Evolutionary conservation across 2,797 vertebrate genomes (phyloP).

Genomic region (Lepidocolaptes lacrymiger): DNA sequence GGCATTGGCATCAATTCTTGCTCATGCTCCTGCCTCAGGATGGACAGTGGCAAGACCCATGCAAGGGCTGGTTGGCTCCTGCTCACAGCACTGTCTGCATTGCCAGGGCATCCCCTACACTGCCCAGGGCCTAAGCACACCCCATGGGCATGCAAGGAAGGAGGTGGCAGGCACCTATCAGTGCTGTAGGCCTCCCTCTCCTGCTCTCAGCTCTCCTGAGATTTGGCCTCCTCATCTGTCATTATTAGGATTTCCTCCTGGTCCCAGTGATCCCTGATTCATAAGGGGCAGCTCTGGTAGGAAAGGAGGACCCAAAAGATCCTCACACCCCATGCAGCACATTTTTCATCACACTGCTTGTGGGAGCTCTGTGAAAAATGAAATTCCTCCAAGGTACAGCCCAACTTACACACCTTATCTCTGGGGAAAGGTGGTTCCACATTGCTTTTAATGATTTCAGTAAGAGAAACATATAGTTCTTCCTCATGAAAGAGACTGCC

Average conservation of each 20-base stretch:
- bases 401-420: not conserved
- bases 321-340: accelerated
- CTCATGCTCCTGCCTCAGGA: not conserved
- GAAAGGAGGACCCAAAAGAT: not conserved
- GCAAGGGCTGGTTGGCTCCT: not conserved
- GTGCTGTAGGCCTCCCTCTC: not conserved
- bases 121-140: not conserved
- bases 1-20: not conserved
- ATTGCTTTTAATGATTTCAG: not conserved
- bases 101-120: not conserved
- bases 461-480: not conserved
- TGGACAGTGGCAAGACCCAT: not conserved
- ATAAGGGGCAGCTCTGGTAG: not conserved
- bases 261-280: not conserved
- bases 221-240: not conserved
- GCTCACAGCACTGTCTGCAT: not conserved
- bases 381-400: not conserved
- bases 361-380: not conserved
- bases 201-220: accelerated
- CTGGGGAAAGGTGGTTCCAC: not conserved
- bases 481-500: not conserved
- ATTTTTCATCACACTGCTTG: not conserved
- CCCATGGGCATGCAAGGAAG: not conserved
- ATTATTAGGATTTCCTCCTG: not conserved
- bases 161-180: accelerated